Evolutionary conservation across 2,888 invertebrate genomes (phyloP), one percentile per base, ranked within the genome.

Genomic region (Dasypolia templi): DNA sequence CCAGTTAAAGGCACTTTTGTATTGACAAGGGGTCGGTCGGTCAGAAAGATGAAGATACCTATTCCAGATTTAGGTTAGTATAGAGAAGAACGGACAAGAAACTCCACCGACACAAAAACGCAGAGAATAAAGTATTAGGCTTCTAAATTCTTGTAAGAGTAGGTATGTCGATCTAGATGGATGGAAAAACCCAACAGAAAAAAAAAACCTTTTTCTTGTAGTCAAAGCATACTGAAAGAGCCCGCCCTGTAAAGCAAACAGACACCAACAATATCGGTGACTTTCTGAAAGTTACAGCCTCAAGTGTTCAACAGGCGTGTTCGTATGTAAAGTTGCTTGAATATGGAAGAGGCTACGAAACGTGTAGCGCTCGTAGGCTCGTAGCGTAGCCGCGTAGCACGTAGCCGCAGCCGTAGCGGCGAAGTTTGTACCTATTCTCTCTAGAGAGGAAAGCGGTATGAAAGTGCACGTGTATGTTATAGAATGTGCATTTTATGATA

Each of bases 321-420:
- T 64, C 75, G 55, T 81, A 69, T 46, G 78, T 64, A 77, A 78
- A 77, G 72, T 44, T 67, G 42, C 62, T 83, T 83, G 73, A 81
- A 81, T 81, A 81, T 81, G 80, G 53, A 81, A 56, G 12, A 79
- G 66, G 64, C 64, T 68, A 81, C 64, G 75, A 55, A 56, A 62
- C 77, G 82, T 69, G 77, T 53, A 82, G 77, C 77, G 44, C 1
- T 81, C 79, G 79, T 82, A 79, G 75, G 80, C 72, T 35, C 77
- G 79, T 79, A 79, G 80, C 82, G n/a, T n/a, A n/a, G n/a, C n/a
- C n/a, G 49, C 72, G 80, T 81, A 82, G 79, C 83, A 66, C 68
- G 79, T 82, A 79, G 71, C 51, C 32, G 53, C n/a, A 44, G 64
- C 22, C 68, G 79, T 81, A 82, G 77, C 77, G 46, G 17, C 51